Percentiles rank a stretch among this genome's conserved stretches.
Conservation (phyloP, 2,888 invertebrate species). For the Apamea crenata region DNA sequence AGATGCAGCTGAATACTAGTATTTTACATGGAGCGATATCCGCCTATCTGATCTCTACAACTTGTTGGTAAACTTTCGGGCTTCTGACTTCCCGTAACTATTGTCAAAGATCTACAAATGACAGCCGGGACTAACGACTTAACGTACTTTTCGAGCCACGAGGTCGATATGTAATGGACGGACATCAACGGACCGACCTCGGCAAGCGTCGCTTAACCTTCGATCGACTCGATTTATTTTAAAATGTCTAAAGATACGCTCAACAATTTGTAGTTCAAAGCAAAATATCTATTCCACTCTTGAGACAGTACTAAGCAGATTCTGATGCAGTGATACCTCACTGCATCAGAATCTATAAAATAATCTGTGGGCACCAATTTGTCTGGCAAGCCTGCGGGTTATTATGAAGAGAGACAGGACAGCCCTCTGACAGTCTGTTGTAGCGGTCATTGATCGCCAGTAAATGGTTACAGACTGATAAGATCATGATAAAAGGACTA, state of each 20-base stretch:
- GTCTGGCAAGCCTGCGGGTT: not conserved
- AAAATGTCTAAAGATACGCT: not conserved
- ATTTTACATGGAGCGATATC: not conserved
- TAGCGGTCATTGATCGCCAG: conserved; percentile 17
- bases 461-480: conserved; percentile 24
- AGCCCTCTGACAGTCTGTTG: conserved; percentile 12
- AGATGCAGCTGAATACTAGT: not conserved
- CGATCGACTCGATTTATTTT: not conserved
- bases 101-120: not conserved
- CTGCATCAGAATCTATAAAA: conserved; percentile 9
- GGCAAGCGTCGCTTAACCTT: not conserved
- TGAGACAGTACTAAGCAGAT: too few species aligned
- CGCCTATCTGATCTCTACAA: not conserved
- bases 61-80: not conserved
- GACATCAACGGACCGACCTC: not conserved
- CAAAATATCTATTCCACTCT: not conserved
- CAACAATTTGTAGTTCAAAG: not conserved
- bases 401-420: not conserved
- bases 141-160: not conserved
- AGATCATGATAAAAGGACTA: conserved; percentile 34
- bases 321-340: too few species aligned
- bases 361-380: conserved; percentile 17
- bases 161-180: not conserved
- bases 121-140: not conserved
- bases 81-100: not conserved